Conservation (phyloP, 2,888 invertebrate species). For the Malthinus seriepunctatus region DNA sequence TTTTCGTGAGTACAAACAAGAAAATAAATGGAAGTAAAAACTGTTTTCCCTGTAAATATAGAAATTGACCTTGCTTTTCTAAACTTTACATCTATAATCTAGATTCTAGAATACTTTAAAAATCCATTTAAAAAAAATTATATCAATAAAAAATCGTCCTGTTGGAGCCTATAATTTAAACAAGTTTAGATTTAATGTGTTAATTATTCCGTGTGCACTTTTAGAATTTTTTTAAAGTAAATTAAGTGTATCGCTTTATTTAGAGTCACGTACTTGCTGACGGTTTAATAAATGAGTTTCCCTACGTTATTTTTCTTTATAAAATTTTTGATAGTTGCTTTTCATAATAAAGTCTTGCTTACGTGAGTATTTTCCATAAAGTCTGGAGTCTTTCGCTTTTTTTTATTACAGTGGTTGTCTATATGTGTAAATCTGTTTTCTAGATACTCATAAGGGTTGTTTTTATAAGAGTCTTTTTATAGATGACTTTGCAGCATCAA, state of each 20-base stretch:
- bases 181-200: background rate
- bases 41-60: too few species aligned
- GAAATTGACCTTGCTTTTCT: too few species aligned
- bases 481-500: constrained; percentile 2
- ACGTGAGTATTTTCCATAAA: constrained; percentile 4
- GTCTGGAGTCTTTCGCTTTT: background rate
- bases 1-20: too few species aligned
- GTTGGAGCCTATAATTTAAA: too few species aligned
- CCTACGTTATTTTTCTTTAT: constrained; percentile 6
- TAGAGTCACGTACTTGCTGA: background rate
- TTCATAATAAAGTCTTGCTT: background rate
- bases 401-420: constrained; percentile 4
- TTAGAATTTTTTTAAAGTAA: background rate
- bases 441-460: constrained; percentile 4
- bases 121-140: too few species aligned
- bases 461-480: constrained; percentile 4
- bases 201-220: constrained; percentile 3
- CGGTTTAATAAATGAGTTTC: constrained; percentile 4
- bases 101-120: too few species aligned
- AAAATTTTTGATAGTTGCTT: constrained; percentile 3
- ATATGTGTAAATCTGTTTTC: constrained; percentile 6
- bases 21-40: too few species aligned
- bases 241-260: background rate
- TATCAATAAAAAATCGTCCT: too few species aligned
- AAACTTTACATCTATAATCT: too few species aligned